Evolutionary conservation across 2,113 vertebrate genomes (phyloP).

Genomic region (Macaca mulatta): DNA sequence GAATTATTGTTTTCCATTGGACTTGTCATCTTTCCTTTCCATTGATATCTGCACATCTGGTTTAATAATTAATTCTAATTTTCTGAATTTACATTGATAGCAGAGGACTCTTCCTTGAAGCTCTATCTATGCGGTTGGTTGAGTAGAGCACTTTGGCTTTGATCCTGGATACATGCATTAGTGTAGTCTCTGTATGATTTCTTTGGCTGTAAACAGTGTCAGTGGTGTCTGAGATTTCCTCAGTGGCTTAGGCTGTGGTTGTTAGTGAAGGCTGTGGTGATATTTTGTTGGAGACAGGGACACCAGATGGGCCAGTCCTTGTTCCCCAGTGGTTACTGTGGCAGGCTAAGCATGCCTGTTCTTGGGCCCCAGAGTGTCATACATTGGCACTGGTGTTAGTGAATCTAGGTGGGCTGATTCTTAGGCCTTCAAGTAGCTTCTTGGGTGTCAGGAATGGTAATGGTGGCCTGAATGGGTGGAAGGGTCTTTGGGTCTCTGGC

Average conservation of each 20-base stretch:
- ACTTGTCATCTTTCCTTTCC: not conserved
- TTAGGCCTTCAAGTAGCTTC: not conserved
- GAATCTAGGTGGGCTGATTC: not conserved
- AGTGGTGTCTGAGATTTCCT: not conserved
- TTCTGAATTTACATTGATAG: not conserved
- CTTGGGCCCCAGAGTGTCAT: not conserved
- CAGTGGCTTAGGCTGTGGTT: not conserved
- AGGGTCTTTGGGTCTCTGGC: not conserved
- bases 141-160: not conserved
- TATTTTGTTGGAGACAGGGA: not conserved
- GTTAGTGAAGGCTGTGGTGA: not conserved
- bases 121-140: not conserved
- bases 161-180: not conserved
- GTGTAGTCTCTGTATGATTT: not conserved
- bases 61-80: not conserved
- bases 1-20: not conserved
- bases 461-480: not conserved
- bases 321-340: not conserved
- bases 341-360: not conserved
- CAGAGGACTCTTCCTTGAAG: not conserved
- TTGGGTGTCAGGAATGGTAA: not conserved
- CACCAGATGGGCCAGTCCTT: not conserved
- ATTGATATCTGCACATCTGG: not conserved
- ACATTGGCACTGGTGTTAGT: not conserved
- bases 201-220: not conserved